phyloP scores from a whole-genome alignment of 2,888 invertebrate genomes.

The Drosophila cracens region DNA sequence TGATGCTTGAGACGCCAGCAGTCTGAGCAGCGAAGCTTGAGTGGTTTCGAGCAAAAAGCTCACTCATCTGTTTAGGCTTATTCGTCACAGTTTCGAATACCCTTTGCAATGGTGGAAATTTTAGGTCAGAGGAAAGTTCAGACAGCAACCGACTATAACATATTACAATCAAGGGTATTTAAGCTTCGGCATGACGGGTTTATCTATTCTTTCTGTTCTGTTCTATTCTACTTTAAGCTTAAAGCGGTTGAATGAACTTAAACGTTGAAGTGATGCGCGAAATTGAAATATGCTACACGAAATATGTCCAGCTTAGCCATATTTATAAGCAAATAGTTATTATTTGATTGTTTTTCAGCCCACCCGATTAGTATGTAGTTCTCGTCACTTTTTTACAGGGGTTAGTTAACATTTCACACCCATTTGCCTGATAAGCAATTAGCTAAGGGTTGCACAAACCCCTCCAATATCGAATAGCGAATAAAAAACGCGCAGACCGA shows the following conservation, averaged over 20 bases:
- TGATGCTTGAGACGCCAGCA: constrained; percentile 62
- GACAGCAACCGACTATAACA: background rate
- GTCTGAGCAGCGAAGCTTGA: constrained; percentile 46
- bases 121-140: background rate
- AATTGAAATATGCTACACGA: background rate
- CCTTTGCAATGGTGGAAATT: background rate
- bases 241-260: constrained; percentile 60
- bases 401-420: constrained; percentile 61
- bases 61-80: background rate
- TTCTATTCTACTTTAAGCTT: background rate
- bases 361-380: constrained; percentile 5
- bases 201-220: background rate
- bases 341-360: constrained; percentile 6
- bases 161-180: background rate
- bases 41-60: constrained; percentile 55
- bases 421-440: constrained; percentile 50
- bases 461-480: constrained; percentile 17
- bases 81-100: background rate
- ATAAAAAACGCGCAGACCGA: constrained; percentile 37
- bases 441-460: constrained; percentile 59
- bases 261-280: background rate
- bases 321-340: background rate
- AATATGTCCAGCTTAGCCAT: background rate
- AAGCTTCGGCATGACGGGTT: background rate
- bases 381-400: constrained; percentile 9